Percentiles rank a stretch among this genome's conserved stretches.
These are phyloP conservation scores for Lateolabrax maculatus DNA, from an alignment of 2,797 vertebrate species.

Conservation along the genomic window DNA sequence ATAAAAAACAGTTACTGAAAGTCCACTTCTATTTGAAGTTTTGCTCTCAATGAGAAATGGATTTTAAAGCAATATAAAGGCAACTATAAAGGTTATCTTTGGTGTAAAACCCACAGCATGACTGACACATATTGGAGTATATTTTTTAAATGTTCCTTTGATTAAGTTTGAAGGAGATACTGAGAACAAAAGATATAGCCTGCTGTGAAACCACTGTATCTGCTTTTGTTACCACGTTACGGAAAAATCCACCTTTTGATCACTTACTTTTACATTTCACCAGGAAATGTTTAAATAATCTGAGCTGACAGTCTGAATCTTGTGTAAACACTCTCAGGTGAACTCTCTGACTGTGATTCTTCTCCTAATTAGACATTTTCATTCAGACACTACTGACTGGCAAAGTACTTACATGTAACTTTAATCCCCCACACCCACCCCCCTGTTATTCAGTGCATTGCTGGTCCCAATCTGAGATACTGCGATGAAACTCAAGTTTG, in stretches of 20 bases:
- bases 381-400: background rate
- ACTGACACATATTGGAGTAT: conserved; percentile 12
- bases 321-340: background rate
- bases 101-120: conserved; percentile 40
- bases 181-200: conserved; percentile 28
- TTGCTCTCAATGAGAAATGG: background rate
- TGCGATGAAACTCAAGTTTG: no score
- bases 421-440: background rate
- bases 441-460: background rate
- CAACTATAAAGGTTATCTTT: conserved; percentile 31
- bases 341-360: background rate
- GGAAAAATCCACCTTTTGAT: conserved; percentile 28
- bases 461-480: no score
- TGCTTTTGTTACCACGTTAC: conserved; percentile 27
- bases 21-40: conserved; percentile 13
- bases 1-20: conserved; percentile 5
- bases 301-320: background rate
- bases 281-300: conserved; percentile 20
- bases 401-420: background rate
- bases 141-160: conserved; percentile 36
- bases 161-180: conserved; percentile 41
- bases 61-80: conserved; percentile 1
- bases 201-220: conserved; percentile 45
- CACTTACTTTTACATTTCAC: conserved; percentile 20
- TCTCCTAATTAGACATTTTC: background rate